These are phyloP conservation scores for Periphyllus acericola DNA, from an alignment of 2,888 invertebrate genomes.

Conservation along the genomic window DNA sequence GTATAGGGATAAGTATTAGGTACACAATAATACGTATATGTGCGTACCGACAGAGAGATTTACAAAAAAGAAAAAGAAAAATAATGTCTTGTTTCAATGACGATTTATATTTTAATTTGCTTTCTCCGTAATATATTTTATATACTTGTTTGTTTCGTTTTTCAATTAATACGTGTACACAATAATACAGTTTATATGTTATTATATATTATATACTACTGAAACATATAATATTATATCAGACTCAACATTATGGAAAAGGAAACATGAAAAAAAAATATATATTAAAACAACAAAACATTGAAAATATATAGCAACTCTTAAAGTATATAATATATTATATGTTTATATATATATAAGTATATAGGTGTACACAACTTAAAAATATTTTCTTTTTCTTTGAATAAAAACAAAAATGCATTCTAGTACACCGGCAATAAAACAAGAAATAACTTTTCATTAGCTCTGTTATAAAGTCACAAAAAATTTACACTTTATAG, in stretches of 20 bases:
- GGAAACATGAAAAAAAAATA: constrained; percentile 17
- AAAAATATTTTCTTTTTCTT: constrained; percentile 47
- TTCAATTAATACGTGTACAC: background rate
- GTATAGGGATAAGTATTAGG: too few species aligned
- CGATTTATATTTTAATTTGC: background rate
- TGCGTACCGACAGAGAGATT: background rate
- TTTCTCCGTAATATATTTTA: background rate
- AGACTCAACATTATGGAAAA: constrained; percentile 20
- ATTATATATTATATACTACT: constrained; percentile 9
- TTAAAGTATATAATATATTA: constrained; percentile 17
- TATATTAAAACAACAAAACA: constrained; percentile 27
- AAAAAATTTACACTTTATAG: constrained; percentile 18
- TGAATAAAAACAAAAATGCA: constrained; percentile 27
- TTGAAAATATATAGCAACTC: constrained; percentile 48
- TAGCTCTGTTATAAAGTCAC: constrained; percentile 18
- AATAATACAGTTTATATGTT: background rate
- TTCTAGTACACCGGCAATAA: constrained; percentile 38
- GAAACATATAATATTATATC: constrained; percentile 7
- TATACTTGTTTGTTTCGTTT: background rate
- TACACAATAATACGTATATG: too few species aligned
- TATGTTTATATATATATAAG: constrained; percentile 10
- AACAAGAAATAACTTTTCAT: constrained; percentile 29
- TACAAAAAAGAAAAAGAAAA: background rate
- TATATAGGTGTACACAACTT: constrained; percentile 8
- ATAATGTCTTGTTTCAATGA: constrained; percentile 13